A percentile compares a stretch with the other conserved stretches of the same genome.
Conservation (phyloP, 2,113 vertebrate species). For the Eleginops maclovinus region DNA sequence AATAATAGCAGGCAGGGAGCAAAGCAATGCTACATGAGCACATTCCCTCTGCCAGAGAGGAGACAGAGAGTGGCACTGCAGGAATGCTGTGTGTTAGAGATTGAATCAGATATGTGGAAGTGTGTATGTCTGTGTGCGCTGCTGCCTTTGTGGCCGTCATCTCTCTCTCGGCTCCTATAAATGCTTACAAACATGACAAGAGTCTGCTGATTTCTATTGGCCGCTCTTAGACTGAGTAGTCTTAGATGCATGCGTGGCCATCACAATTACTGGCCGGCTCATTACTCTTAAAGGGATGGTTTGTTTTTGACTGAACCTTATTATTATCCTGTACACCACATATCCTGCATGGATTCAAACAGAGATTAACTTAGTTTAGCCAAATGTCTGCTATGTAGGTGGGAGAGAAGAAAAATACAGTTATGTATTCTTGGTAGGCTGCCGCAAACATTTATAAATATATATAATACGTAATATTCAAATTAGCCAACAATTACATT, state of each 20-base stretch:
- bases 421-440: not conserved
- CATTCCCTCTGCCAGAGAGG: slow-evolving; percentile 56
- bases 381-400: slow-evolving; percentile 2
- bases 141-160: slow-evolving; percentile 24
- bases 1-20: slow-evolving; percentile 46
- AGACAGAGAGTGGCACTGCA: slow-evolving; percentile 38
- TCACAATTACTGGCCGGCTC: not conserved
- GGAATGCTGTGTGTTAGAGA: slow-evolving; percentile 65
- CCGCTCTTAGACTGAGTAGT: slow-evolving; percentile 6
- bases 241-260: not conserved
- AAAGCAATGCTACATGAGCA: slow-evolving; percentile 53
- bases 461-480: too few species aligned
- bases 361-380: not conserved
- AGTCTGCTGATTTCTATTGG: slow-evolving; percentile 11
- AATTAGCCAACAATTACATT: not conserved
- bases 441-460: not conserved
- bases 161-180: not conserved
- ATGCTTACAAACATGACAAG: slow-evolving; percentile 6
- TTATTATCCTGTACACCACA: not conserved
- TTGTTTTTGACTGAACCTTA: slow-evolving; percentile 6
- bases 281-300: slow-evolving; percentile 54
- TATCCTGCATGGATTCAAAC: slow-evolving; percentile 6
- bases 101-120: slow-evolving; percentile 19
- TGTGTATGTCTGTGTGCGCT: slow-evolving; percentile 17
- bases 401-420: not conserved